These are phyloP conservation scores for Pseudomugil gertrudae DNA, from an alignment of 2,797 vertebrate genomes.

Conservation along the genomic window DNA sequence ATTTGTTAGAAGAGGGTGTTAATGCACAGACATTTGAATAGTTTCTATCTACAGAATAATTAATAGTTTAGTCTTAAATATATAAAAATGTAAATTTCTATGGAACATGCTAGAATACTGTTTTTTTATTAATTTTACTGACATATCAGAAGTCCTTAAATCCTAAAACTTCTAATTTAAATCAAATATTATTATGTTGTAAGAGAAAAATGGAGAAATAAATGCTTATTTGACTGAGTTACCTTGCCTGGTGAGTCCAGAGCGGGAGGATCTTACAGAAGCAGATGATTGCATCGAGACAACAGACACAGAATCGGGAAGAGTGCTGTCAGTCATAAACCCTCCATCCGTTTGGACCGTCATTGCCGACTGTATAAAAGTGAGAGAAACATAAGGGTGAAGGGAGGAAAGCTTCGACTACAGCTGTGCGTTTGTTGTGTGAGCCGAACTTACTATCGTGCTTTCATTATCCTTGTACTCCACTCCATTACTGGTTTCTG, in stretches of 20 bases:
- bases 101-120: neutral
- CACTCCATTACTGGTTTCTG: constrained; percentile 87
- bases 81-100: neutral
- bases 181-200: neutral
- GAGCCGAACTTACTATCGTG: constrained; percentile 84
- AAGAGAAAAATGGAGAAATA: neutral
- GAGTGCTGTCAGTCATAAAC: constrained; percentile 79
- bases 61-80: neutral
- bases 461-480: constrained; percentile 89
- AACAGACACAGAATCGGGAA: constrained; percentile 74
- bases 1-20: neutral
- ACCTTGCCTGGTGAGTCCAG: constrained; percentile 85
- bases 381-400: constrained; percentile 1
- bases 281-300: constrained; percentile 75
- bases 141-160: neutral
- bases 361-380: constrained; percentile 79
- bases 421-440: neutral
- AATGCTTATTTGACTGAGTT: constrained; percentile 21
- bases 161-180: neutral
- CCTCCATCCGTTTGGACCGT: constrained; percentile 74
- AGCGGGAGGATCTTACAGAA: constrained; percentile 80
- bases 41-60: neutral
- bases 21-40: neutral
- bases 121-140: too few species aligned
- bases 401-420: neutral